phyloP scores from a whole-genome alignment of 2,797 vertebrate species.

The Pseudopleuronectes americanus region DNA sequence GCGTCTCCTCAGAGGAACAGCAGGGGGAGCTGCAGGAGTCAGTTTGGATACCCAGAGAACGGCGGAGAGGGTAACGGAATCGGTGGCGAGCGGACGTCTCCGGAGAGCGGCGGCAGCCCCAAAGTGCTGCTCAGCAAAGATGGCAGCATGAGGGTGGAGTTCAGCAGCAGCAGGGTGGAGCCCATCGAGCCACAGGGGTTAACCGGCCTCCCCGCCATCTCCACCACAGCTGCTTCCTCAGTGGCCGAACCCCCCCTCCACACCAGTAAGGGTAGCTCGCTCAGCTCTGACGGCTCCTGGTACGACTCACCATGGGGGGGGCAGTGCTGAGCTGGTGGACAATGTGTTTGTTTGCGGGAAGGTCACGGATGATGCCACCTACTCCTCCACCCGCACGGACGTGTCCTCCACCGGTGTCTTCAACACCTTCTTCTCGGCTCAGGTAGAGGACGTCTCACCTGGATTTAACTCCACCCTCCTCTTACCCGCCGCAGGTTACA shows the following conservation, averaged over 20 bases:
- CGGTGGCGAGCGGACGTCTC: slow-evolving; percentile 65
- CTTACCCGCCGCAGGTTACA: slow-evolving; percentile 42
- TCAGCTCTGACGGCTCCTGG: slow-evolving; percentile 95
- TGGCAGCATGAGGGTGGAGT: slow-evolving; percentile 89
- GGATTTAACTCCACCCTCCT: slow-evolving; percentile 47
- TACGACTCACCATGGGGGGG: slow-evolving; percentile 94
- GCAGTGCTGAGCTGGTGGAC: slow-evolving; percentile 81
- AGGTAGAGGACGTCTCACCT: slow-evolving; percentile 45
- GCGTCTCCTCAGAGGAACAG: slow-evolving; percentile 53
- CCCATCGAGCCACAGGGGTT: slow-evolving; percentile 69
- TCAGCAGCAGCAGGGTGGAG: slow-evolving; percentile 80
- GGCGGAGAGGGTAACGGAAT: slow-evolving; percentile 71
- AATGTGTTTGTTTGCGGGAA: slow-evolving; percentile 79
- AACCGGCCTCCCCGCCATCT: slow-evolving; percentile 1
- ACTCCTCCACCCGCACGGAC: slow-evolving; percentile 53
- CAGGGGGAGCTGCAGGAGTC: slow-evolving; percentile 71
- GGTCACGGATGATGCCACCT: slow-evolving; percentile 75
- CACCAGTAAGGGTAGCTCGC: slow-evolving; percentile 92
- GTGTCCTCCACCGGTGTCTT: slow-evolving; percentile 43
- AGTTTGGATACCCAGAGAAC: slow-evolving; percentile 61
- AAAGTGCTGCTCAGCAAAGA: slow-evolving; percentile 92
- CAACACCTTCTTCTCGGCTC: slow-evolving; percentile 54
- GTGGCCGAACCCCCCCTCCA: slow-evolving; percentile 80
- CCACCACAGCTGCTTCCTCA: neutral
- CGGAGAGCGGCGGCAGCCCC: slow-evolving; percentile 84